Evolutionary conservation across 2,113 vertebrate species (phyloP).

Genomic region (Macrotus californicus): DNA sequence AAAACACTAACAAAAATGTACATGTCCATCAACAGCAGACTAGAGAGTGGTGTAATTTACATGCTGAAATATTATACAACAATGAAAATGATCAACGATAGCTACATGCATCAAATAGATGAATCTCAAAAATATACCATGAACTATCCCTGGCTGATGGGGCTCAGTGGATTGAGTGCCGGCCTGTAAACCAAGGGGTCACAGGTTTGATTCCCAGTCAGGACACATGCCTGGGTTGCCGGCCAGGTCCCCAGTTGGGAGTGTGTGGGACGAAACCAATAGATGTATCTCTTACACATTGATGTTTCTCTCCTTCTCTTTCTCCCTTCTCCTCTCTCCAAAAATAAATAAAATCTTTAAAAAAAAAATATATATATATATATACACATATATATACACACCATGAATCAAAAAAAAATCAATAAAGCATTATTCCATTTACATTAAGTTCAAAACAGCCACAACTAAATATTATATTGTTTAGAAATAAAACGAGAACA

Average conservation of each 20-base stretch:
- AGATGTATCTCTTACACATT: too few relatives aligned
- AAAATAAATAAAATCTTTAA: too few relatives aligned
- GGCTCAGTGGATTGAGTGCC: too few relatives aligned
- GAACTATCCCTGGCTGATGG: not conserved
- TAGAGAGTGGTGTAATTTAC: not conserved
- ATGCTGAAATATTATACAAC: not conserved
- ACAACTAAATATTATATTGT: not conserved
- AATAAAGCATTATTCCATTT: not conserved
- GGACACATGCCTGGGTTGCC: too few relatives aligned
- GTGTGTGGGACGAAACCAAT: too few relatives aligned
- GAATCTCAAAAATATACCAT: not conserved
- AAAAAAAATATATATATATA: too few relatives aligned
- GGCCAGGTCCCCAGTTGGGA: too few relatives aligned
- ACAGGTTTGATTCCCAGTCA: too few relatives aligned
- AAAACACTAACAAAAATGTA: not conserved
- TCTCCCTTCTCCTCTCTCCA: too few relatives aligned
- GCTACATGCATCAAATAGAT: not conserved
- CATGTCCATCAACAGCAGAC: not conserved
- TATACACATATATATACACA: too few relatives aligned
- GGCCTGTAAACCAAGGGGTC: too few relatives aligned
- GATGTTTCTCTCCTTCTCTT: too few relatives aligned
- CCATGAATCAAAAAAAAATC: not conserved
- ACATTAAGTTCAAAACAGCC: not conserved
- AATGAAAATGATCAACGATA: not conserved
- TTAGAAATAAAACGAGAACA: not conserved